Base-by-base conservation (phyloP, 37 sponge, comb jelly and placozoan species). In the Dysidea cf. avara region DNA sequence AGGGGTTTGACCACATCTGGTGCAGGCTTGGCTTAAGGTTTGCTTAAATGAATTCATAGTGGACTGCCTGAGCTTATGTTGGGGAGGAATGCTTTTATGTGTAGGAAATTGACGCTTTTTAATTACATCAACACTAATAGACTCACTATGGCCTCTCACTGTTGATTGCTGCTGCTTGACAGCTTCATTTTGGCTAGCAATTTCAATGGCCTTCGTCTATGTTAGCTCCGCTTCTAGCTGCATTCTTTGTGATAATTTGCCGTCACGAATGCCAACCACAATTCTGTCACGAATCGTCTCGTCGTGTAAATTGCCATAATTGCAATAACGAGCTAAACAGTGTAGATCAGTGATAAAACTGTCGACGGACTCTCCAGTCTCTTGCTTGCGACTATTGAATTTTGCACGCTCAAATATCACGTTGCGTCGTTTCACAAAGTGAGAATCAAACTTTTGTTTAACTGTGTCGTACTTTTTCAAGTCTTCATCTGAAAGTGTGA, bases 391-490 rank as follows among this genome's bases (percentile, higher is more conserved):
- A 21, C 30, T 4, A 28, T 63, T 63, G 65, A 63, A 63, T 26
- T 55, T 55, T 55, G 56, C 56, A 22, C 7, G 56, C 29, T 64
- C 66, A 37, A 6, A 64, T 33, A 64, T 64, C 36, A 64, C 66
- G 29, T 64, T 64, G 24, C 66, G 24, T 33, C 39, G n/a, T 64
- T 64, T 64, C 36, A 37, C 66, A 37, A 64, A 64, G 29, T 64
- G 6, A 32, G 39, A 24, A 22, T 64, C 7, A 32, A 64, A 64
- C 29, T 64, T 33, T 24, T 33, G n/a, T 37, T 26, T 22, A 32
- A 64, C 66, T 26, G 33, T 33, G 21, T 33, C 66, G 33, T 64
- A 64, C 66, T 64, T 64, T 32, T 64, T 64, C 29, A 22, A 37
- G 29, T 64, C 29, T 22, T 64, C 56, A 22, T 55, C 25, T 26